A percentile compares a stretch with the other conserved stretches of the same genome.
Evolutionary conservation across 2,113 vertebrate species (phyloP).

Genomic region (Anthoscopus minutus): DNA sequence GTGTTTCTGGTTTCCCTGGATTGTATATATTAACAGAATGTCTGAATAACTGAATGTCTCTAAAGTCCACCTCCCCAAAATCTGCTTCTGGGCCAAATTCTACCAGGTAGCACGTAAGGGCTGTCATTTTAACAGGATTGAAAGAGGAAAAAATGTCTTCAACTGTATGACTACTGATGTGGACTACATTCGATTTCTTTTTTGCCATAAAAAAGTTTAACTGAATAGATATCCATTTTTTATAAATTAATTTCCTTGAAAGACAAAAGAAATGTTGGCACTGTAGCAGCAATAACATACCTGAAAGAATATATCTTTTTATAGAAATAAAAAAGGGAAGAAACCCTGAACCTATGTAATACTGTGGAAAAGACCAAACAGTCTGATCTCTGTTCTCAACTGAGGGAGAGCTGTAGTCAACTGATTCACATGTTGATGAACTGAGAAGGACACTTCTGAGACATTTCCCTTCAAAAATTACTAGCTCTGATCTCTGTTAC

Average conservation of each 20-base stretch:
- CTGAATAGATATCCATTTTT: neutral
- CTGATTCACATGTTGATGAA: neutral
- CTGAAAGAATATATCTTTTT: neutral
- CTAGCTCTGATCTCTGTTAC: conserved; percentile 2
- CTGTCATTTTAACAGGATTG: neutral
- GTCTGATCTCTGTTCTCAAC: neutral
- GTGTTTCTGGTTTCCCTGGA: neutral
- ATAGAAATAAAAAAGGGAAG: neutral
- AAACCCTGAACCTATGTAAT: neutral
- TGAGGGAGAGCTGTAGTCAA: neutral
- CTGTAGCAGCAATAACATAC: neutral
- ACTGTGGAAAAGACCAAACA: neutral
- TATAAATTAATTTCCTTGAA: neutral
- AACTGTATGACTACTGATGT: neutral
- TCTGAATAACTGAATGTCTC: neutral
- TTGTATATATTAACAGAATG: neutral
- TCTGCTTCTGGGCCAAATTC: neutral
- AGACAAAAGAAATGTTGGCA: neutral
- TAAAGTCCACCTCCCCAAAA: neutral
- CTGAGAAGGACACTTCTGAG: conserved; percentile 15
- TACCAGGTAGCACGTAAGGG: neutral
- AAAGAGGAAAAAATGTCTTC: neutral
- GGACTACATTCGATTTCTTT: neutral
- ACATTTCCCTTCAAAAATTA: conserved; percentile 40
- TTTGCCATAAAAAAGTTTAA: neutral